A percentile compares a stretch with the other conserved stretches of the same genome.
phyloP scores from a whole-genome alignment of 1,140 invertebrate genomes.

The Dendrolimus punctatus region DNA sequence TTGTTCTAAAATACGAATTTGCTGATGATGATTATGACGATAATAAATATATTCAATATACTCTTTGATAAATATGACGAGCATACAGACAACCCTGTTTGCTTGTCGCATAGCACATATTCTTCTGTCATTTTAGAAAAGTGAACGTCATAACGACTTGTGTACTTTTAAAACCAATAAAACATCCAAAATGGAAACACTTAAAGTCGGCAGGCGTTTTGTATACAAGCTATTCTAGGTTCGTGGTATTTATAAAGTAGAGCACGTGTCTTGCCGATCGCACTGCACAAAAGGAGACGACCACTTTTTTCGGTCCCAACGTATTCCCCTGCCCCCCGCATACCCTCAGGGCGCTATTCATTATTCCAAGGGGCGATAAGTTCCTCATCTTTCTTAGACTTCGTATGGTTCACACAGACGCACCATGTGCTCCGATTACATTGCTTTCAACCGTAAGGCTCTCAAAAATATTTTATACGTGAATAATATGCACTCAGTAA shows the following conservation, averaged over 20 bases:
- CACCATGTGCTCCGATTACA: constrained; percentile 35
- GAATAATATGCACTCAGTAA: constrained; percentile 1
- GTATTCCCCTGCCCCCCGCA: constrained; percentile 55
- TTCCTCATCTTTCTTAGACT: too few relatives aligned
- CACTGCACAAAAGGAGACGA: constrained; percentile 40
- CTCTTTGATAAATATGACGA: too few relatives aligned
- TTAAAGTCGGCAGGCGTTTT: neutral
- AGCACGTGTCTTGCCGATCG: constrained; percentile 32
- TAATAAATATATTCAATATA: too few relatives aligned
- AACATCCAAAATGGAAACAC: neutral
- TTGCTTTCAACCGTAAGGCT: constrained; percentile 2
- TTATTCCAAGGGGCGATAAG: too few relatives aligned
- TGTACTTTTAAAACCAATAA: neutral
- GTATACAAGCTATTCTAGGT: neutral
- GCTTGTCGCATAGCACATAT: too few relatives aligned
- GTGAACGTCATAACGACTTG: too few relatives aligned
- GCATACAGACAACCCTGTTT: too few relatives aligned
- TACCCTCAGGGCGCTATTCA: constrained; percentile 27
- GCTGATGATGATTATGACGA: too few relatives aligned
- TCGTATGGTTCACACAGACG: constrained; percentile 17
- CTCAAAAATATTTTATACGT: constrained; percentile 4
- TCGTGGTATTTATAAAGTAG: constrained; percentile 28
- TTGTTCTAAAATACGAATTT: too few relatives aligned
- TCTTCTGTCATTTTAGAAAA: too few relatives aligned
- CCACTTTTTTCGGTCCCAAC: constrained; percentile 56